Evolutionary conservation across 2,113 vertebrate species (phyloP).

Genomic region (Thalassoma bifasciatum): DNA sequence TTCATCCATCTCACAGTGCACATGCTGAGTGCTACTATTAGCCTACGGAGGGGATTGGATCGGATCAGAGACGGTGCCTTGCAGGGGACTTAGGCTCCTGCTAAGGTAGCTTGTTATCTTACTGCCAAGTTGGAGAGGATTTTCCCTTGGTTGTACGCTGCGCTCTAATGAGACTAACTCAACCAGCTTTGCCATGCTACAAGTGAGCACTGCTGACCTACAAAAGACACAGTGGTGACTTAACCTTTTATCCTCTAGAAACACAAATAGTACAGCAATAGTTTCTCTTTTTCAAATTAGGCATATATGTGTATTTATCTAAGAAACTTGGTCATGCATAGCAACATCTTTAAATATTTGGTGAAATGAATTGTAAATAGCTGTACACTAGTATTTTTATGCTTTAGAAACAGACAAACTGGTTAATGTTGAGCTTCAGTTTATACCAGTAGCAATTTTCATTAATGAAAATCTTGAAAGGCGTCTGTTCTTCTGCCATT

Average conservation of each 20-base stretch:
- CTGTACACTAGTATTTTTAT: too few relatives aligned
- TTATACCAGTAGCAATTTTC: background rate
- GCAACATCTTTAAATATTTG: too few relatives aligned
- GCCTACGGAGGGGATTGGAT: conserved; percentile 61
- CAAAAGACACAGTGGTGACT: conserved; percentile 13
- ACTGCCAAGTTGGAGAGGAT: conserved; percentile 43
- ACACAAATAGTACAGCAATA: background rate
- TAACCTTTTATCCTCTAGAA: conserved; percentile 17
- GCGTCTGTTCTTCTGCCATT: background rate
- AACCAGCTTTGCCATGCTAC: conserved; percentile 25
- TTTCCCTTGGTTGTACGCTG: conserved; percentile 28
- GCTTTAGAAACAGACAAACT: too few relatives aligned
- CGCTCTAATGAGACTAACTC: conserved; percentile 54
- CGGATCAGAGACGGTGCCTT: conserved; percentile 66
- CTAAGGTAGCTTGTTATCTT: conserved; percentile 59
- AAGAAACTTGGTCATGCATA: too few relatives aligned
- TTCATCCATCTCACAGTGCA: conserved; percentile 40
- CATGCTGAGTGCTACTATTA: conserved; percentile 66
- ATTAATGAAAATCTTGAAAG: background rate
- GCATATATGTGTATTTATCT: too few relatives aligned
- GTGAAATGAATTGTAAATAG: too few relatives aligned
- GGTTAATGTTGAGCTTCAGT: background rate
- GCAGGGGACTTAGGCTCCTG: conserved; percentile 60
- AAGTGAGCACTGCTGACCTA: conserved; percentile 20
- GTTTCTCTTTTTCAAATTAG: background rate